Evolutionary conservation across 53 echinoderm and acorn worm genomes (phyloP), one percentile per base, ranked within the genome.

Genomic region (Paracentrotus lividus): DNA sequence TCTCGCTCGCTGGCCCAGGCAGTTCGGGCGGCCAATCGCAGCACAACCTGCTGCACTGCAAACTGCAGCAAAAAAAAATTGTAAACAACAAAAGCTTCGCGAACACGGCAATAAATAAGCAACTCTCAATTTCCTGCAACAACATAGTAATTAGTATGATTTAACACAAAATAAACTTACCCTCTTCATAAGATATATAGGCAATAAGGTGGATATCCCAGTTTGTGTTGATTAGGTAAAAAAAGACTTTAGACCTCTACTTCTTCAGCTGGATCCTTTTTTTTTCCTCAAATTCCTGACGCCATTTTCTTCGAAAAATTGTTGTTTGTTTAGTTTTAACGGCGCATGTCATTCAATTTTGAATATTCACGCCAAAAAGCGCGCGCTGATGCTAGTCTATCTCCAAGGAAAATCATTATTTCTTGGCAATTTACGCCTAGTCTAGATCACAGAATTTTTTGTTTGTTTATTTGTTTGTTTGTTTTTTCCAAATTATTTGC

Each of bases 281-380:
- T 64, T 64, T 64, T 8, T 29, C 31, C 31, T 64, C 64, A 31
- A 29, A 64, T 29, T 64, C 64, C 0, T 29, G 31, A 64, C 64
- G 64, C 64, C 64, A 64, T 64, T 64, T 64, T 64, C 64, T 64
- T 69, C 72, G 72, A 69, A 38, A 18, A 34, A 69, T 69, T n/a
- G n/a, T n/a, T n/a, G n/a, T n/a, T n/a, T n/a, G n/a, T n/a, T n/a
- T n/a, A n/a, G n/a, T n/a, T n/a, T n/a, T n/a, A n/a, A n/a, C n/a
- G n/a, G n/a, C n/a, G n/a, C n/a, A n/a, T n/a, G n/a, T n/a, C n/a
- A n/a, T n/a, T n/a, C n/a, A n/a, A n/a, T n/a, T n/a, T n/a, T n/a
- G n/a, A n/a, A n/a, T n/a, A n/a, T n/a, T n/a, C n/a, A n/a, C n/a
- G n/a, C n/a, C n/a, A n/a, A n/a, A n/a, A n/a, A n/a, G n/a, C 72